A percentile compares a stretch with the other conserved stretches of the same genome.
Evolutionary conservation across 2,113 vertebrate genomes (phyloP).

Genomic region (Electrona antarctica): DNA sequence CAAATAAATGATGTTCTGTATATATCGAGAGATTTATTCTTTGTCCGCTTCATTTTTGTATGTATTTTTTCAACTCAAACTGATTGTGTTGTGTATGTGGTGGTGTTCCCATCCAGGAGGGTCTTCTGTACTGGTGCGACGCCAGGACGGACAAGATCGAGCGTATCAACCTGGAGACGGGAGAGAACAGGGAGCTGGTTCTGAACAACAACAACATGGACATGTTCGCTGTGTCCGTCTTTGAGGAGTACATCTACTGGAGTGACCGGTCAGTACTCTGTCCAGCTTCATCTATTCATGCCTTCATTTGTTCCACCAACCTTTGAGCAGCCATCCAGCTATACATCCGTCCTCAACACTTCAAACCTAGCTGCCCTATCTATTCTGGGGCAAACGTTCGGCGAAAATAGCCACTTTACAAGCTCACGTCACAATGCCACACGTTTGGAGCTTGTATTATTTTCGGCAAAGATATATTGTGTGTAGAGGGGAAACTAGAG

Average conservation of each 20-base stretch:
- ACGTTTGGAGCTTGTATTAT: too few relatives aligned
- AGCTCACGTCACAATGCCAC: too few relatives aligned
- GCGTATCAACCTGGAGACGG: constrained; percentile 92
- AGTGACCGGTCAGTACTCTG: constrained; percentile 85
- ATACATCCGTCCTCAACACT: neutral
- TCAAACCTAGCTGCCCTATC: too few relatives aligned
- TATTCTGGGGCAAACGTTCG: too few relatives aligned
- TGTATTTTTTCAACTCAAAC: neutral
- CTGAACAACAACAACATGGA: constrained; percentile 97
- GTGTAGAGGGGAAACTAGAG: too few relatives aligned
- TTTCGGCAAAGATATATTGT: too few relatives aligned
- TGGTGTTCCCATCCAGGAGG: constrained; percentile 77
- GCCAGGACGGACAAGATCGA: constrained; percentile 96
- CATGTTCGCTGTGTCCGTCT: constrained; percentile 98
- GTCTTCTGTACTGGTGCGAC: constrained; percentile 95
- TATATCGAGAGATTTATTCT: too few relatives aligned
- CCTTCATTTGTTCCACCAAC: neutral
- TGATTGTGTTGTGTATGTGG: neutral
- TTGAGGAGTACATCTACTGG: constrained; percentile 97
- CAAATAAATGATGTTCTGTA: too few relatives aligned
- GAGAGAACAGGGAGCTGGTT: constrained; percentile 90
- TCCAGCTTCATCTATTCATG: neutral
- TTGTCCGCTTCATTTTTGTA: neutral
- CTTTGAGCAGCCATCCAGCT: neutral
- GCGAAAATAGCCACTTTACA: too few relatives aligned